Conservation (phyloP, 2,113 vertebrate species). For the Pardalotus punctatus region DNA sequence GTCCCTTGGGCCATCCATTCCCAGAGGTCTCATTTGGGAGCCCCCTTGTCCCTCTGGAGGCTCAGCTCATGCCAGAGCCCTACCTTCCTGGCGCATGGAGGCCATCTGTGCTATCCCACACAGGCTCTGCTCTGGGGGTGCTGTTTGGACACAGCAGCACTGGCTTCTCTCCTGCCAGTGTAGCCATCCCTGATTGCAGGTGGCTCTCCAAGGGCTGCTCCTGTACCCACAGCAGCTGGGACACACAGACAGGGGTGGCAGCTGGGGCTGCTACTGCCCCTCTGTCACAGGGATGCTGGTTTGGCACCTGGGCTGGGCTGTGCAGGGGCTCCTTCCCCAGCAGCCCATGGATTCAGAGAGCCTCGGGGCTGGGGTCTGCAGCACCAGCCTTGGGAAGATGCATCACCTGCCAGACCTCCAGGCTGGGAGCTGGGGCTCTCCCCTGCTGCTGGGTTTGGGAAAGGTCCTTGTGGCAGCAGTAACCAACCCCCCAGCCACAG, state of each 20-base stretch:
- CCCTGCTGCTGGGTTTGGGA: neutral
- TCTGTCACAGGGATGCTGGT: neutral
- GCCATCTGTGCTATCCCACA: neutral
- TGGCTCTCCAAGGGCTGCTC: neutral
- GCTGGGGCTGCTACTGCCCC: neutral
- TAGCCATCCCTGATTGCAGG: neutral
- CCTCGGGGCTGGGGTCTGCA: fast-evolving
- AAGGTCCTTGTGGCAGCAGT: neutral
- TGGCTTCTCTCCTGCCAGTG: neutral
- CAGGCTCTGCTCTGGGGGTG: neutral
- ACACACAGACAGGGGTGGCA: neutral
- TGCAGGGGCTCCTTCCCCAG: neutral
- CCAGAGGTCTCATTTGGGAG: neutral
- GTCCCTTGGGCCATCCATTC: neutral
- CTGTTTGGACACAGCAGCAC: neutral
- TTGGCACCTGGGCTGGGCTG: neutral
- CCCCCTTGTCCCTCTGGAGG: neutral
- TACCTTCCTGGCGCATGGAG: neutral
- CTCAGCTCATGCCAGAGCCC: neutral
- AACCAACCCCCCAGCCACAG: neutral
- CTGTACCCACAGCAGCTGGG: neutral
- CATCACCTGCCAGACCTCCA: fast-evolving
- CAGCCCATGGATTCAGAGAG: neutral
- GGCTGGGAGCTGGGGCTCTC: neutral
- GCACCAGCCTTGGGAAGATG: neutral